phyloP scores from a whole-genome alignment of 2,113 vertebrate species.

The Psilopogon haemacephalus region DNA sequence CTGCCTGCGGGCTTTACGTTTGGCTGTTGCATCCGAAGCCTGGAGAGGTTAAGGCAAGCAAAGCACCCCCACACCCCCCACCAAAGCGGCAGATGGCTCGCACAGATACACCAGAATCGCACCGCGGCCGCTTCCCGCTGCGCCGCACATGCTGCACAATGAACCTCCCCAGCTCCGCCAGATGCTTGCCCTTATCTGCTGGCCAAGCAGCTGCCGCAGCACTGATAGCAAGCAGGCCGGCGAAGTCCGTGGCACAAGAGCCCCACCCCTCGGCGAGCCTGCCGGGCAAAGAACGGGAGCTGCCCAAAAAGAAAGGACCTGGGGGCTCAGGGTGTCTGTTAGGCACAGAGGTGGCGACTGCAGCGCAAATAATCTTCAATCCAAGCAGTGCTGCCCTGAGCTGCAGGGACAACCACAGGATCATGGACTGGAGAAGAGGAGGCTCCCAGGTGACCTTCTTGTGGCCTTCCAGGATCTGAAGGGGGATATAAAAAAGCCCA shows the following conservation, averaged over 20 bases:
- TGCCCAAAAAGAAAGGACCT: not conserved
- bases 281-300: not conserved
- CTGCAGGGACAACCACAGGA: not conserved
- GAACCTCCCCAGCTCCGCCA: not conserved
- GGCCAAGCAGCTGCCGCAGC: not conserved
- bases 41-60: not conserved
- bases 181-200: constrained; percentile 16
- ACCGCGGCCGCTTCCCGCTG: not conserved
- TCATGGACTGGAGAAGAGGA: too few species aligned
- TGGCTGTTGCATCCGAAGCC: not conserved
- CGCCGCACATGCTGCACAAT: not conserved
- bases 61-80: not conserved
- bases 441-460: too few species aligned
- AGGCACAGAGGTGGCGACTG: not conserved
- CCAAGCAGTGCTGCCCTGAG: not conserved
- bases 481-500: too few species aligned
- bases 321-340: not conserved
- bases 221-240: too few species aligned
- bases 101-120: not conserved
- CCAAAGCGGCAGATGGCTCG: not conserved
- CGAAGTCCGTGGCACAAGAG: not conserved
- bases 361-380: not conserved
- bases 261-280: not conserved
- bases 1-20: not conserved
- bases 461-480: too few species aligned